phyloP scores from a whole-genome alignment of 2,113 vertebrate species.

The Campylorhamphus procurvoides region DNA sequence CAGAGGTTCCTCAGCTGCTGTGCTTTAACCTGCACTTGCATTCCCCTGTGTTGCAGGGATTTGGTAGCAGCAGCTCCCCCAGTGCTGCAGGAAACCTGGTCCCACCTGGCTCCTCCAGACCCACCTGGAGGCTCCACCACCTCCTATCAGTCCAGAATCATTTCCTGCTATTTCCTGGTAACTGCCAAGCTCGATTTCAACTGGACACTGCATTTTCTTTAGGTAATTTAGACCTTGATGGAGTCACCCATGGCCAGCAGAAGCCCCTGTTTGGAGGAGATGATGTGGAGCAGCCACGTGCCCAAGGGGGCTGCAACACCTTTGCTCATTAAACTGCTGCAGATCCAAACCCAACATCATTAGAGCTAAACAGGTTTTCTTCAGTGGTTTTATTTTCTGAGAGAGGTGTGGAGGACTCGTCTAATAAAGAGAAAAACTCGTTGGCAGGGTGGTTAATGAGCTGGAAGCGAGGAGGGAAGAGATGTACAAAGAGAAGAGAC shows the following conservation, averaged over 20 bases:
- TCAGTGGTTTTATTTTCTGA: conserved; percentile 7
- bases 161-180: neutral
- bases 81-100: neutral
- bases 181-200: neutral
- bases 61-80: neutral
- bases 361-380: conserved; percentile 17
- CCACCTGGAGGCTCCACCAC: neutral
- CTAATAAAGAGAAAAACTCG: neutral
- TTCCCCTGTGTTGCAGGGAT: neutral
- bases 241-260: neutral
- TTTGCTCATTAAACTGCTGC: conserved; percentile 24
- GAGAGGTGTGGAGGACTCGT: neutral
- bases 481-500: neutral
- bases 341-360: conserved; percentile 31
- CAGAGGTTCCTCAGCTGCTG: too few relatives aligned
- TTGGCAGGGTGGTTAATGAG: neutral
- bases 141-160: neutral
- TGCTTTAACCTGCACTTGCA: neutral
- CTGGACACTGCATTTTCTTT: neutral
- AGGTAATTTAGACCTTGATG: neutral
- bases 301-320: neutral
- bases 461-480: conserved; percentile 4
- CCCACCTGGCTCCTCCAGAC: neutral
- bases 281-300: neutral
- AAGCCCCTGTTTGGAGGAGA: neutral